Conservation (phyloP, 1,140 invertebrate genomes). For the Adelges cooleyi region DNA sequence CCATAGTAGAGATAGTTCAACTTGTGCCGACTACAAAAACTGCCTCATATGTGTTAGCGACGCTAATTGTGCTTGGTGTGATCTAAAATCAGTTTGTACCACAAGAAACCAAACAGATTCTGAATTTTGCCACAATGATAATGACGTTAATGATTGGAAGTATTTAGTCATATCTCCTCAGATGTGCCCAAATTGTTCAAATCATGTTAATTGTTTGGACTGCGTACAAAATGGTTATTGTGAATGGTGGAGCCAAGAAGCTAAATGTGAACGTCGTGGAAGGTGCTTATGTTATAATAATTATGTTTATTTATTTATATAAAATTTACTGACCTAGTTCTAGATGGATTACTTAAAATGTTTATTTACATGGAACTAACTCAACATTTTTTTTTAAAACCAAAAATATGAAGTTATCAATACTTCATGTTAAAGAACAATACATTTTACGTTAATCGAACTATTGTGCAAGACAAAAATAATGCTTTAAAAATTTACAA, state of each 20-base stretch:
- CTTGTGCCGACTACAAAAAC: conserved; percentile 66
- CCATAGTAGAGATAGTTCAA: conserved; percentile 48
- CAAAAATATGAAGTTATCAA: no score
- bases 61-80: conserved; percentile 82
- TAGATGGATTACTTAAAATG: no score
- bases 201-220: conserved; percentile 72
- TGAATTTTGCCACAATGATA: conserved; percentile 42
- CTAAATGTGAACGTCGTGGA: conserved; percentile 66
- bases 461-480: no score
- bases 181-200: conserved; percentile 73
- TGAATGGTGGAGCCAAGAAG: conserved; percentile 77
- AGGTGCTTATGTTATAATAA: conserved; percentile 38
- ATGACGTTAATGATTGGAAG: conserved; percentile 49
- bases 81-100: conserved; percentile 53
- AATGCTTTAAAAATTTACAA: no score
- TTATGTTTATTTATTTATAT: no score
- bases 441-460: neutral
- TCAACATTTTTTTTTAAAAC: no score
- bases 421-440: no score
- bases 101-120: conserved; percentile 51
- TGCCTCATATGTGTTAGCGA: conserved; percentile 82
- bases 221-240: conserved; percentile 60
- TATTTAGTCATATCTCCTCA: conserved; percentile 67
- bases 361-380: no score
- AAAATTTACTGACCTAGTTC: no score